phyloP scores from a whole-genome alignment of 2,797 vertebrate species.

The Acrocephalus scirpaceus region DNA sequence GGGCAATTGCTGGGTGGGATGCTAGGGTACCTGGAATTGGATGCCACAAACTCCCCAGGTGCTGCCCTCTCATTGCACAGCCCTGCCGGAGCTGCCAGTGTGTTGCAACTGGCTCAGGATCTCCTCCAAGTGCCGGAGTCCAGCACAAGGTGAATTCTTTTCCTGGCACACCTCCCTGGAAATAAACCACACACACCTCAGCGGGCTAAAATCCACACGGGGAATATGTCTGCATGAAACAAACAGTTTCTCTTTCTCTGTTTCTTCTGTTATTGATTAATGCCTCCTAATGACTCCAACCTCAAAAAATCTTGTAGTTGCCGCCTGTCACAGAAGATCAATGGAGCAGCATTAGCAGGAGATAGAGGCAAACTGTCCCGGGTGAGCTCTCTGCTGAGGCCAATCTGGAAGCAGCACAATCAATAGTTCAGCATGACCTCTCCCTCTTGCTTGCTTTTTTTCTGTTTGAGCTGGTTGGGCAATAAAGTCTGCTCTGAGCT shows the following conservation, averaged over 20 bases:
- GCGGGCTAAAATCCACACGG: neutral
- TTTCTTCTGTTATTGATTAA: conserved; percentile 35
- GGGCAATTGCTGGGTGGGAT: neutral
- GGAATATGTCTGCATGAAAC: neutral
- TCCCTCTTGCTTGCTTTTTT: conserved; percentile 42
- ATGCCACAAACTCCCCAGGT: neutral
- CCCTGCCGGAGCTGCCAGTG: neutral
- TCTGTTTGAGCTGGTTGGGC: conserved; percentile 6
- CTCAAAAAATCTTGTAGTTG: conserved; percentile 4
- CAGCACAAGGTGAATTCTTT: neutral
- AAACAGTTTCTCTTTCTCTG: neutral
- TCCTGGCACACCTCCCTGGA: conserved; percentile 1
- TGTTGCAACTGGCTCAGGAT: neutral
- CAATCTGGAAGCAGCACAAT: conserved; percentile 19
- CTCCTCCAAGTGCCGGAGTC: conserved; percentile 15
- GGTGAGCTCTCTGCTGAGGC: neutral
- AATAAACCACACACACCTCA: neutral
- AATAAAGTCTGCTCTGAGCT: conserved; percentile 8
- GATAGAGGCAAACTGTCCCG: conserved; percentile 23
- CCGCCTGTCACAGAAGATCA: conserved; percentile 15
- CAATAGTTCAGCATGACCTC: conserved; percentile 59
- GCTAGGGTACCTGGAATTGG: neutral
- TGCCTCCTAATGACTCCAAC: conserved; percentile 34
- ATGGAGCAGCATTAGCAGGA: conserved; percentile 28
- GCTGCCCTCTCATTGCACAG: neutral